Base-by-base conservation (phyloP, 2,888 invertebrate species). In the Callimorpha dominula region DNA sequence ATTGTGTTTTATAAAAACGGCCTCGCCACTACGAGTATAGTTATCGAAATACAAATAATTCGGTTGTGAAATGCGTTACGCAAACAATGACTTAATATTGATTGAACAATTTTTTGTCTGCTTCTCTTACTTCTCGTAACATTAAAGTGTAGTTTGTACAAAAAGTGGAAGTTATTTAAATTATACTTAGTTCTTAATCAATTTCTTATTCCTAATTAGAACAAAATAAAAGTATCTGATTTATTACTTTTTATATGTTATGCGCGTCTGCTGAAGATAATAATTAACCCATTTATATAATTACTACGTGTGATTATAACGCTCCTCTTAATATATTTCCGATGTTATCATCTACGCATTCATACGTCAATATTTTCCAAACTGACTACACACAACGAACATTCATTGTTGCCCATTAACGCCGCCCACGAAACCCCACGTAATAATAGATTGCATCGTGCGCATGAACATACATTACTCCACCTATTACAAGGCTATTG, bases 381-480 rank as follows among this genome's bases (percentile, higher is more conserved):
- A 76, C 83, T 82, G 81, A 85, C 81, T 84, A 82, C 64, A 65
- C 81, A 86, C 84, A 85, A 85, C 86, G 89, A 90, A 91, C 89
- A 90, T 88, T 85, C 86, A 88, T 89, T 86, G 86, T 73, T 83
- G 74, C 81, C 86, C 85, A 88, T 88, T 86, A 88, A 84, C 77
- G 73, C 79, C 82, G 79, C 84, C 85, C 81, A 84, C 85, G 70
- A 74, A 79, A 74, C 78, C 76, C 74, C 76, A 76, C 76, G 15
- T 69, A 76, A 80, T 72, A 77, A 76, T 20, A 64, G 63, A 12
- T 77, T 65, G 75, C 64, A 83, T 81, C 77, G 81, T 75, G 70
- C 40, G 73, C 74, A 69, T 49, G 46, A 31, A 66, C 72, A 70
- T 87, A 79, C 90, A 91, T 90, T 91, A 86, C 91, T 75, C 78